These are phyloP conservation scores for Saimiri boliviensis DNA, from an alignment of 2,113 vertebrate genomes.

Conservation along the genomic window DNA sequence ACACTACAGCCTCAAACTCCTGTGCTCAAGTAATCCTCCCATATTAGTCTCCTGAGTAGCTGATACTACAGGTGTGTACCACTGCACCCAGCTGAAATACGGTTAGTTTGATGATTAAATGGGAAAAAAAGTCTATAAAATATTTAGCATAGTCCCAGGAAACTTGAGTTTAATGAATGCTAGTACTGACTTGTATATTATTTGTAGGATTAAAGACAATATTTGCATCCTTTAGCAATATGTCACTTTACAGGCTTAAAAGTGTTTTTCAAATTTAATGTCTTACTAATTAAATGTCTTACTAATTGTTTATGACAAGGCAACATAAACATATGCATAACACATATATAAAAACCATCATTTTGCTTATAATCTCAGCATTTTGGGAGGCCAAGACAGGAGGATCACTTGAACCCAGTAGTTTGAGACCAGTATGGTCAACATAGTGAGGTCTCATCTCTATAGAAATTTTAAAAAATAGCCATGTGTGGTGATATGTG, in stretches of 20 bases:
- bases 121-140: neutral
- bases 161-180: neutral
- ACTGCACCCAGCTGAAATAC: neutral
- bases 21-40: neutral
- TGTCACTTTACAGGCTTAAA: neutral
- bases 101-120: constrained; percentile 29
- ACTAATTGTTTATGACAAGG: constrained; percentile 13
- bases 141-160: constrained; percentile 10
- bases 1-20: neutral
- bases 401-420: too few relatives aligned
- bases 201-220: neutral
- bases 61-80: neutral
- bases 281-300: constrained; percentile 11
- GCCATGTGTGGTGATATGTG: too few relatives aligned
- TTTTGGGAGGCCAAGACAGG: too few relatives aligned
- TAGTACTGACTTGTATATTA: neutral
- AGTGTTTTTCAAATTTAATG: neutral
- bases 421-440: too few relatives aligned
- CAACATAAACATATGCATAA: neutral
- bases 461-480: too few relatives aligned
- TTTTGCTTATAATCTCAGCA: neutral
- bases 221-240: constrained; percentile 36
- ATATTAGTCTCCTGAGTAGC: neutral
- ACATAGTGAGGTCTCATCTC: too few relatives aligned
- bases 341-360: neutral